Conservation (phyloP, 2,888 invertebrate species). For the Argyra leucocephala region DNA sequence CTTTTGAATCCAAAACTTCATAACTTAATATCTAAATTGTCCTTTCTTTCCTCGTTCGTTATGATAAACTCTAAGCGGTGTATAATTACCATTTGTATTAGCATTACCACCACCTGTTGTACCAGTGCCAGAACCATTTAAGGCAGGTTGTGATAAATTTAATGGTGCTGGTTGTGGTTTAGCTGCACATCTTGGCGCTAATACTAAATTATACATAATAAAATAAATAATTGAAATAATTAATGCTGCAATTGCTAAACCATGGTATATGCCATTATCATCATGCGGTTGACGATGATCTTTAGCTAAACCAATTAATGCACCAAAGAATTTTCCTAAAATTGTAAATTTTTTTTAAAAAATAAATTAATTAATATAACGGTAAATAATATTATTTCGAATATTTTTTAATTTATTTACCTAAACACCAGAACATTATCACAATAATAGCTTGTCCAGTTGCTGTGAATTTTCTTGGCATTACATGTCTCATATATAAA, state of each 20-base stretch:
- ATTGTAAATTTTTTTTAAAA: constrained; percentile 9
- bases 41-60: constrained; percentile 71
- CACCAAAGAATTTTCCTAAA: constrained; percentile 63
- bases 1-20: too few species aligned
- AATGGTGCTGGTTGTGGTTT: constrained; percentile 55
- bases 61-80: constrained; percentile 70
- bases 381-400: not conserved
- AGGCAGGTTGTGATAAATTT: constrained; percentile 23
- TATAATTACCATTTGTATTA: constrained; percentile 58
- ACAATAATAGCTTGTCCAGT: constrained; percentile 71
- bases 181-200: constrained; percentile 64
- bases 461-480: constrained; percentile 65
- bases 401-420: constrained; percentile 36
- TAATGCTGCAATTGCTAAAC: constrained; percentile 57
- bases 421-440: constrained; percentile 68
- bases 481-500: constrained; percentile 69
- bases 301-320: constrained; percentile 51
- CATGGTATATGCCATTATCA: constrained; percentile 47
- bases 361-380: not conserved
- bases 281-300: constrained; percentile 34
- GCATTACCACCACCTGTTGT: constrained; percentile 43
- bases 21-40: constrained; percentile 64
- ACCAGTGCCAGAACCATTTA: constrained; percentile 25
- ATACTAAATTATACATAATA: constrained; percentile 59
- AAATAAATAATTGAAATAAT: constrained; percentile 60